Percentiles rank a stretch among this genome's conserved stretches.
Conservation (phyloP, 2,113 vertebrate species). For the Rhodinocichla rosea region DNA sequence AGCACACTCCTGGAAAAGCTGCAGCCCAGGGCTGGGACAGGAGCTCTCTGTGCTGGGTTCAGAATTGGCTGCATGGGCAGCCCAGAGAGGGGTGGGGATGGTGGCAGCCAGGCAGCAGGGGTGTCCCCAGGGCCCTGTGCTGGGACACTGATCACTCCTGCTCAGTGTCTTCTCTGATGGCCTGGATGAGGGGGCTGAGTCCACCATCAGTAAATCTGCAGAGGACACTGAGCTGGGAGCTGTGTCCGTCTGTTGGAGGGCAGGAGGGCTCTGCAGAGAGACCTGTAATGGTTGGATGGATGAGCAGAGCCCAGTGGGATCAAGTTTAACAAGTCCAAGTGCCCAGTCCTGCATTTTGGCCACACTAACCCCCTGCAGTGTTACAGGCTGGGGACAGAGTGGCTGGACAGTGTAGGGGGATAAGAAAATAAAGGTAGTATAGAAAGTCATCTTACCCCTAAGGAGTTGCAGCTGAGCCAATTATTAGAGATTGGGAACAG, state of each 20-base stretch:
- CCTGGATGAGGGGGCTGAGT: not conserved
- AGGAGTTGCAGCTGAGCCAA: too few relatives aligned
- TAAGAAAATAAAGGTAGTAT: too few relatives aligned
- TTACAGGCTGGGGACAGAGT: fast-evolving
- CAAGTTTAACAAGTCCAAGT: too few relatives aligned
- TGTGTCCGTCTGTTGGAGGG: not conserved
- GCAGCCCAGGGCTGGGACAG: not conserved
- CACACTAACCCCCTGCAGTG: not conserved
- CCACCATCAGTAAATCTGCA: not conserved
- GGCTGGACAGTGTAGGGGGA: not conserved
- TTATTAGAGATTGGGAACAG: too few relatives aligned
- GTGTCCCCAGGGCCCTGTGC: not conserved
- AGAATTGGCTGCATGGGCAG: fast-evolving
- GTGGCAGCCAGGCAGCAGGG: not conserved
- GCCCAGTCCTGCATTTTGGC: not conserved
- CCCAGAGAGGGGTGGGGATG: not conserved
- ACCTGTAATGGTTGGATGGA: not conserved
- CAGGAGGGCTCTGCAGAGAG: not conserved
- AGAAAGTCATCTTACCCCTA: too few relatives aligned
- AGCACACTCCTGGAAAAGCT: not conserved
- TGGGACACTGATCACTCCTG: not conserved
- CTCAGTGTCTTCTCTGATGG: fast-evolving
- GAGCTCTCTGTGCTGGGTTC: not conserved
- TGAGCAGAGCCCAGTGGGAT: not conserved
- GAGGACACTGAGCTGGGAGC: too few relatives aligned